These are phyloP conservation scores for Melipona bicolor DNA, from an alignment of 2,888 invertebrate species.

Conservation along the genomic window DNA sequence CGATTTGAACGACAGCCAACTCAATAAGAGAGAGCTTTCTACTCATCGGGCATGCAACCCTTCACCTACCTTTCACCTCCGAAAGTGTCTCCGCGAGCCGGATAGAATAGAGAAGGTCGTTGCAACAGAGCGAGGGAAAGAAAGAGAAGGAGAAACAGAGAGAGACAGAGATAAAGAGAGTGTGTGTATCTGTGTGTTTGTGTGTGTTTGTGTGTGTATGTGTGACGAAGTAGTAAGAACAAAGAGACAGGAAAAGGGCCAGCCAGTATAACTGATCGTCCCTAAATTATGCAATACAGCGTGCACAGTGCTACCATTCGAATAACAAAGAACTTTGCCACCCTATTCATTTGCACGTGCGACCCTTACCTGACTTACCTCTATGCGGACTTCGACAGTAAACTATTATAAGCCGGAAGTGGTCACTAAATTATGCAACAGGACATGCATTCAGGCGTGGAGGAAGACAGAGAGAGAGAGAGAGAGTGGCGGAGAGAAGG, in stretches of 20 bases:
- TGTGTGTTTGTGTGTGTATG: no score
- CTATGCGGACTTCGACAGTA: conserved; percentile 62
- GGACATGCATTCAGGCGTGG: conserved; percentile 65
- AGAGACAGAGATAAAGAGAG: not conserved
- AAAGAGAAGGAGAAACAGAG: not conserved
- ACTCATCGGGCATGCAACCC: conserved; percentile 61
- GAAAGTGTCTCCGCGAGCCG: conserved; percentile 34
- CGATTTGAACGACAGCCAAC: conserved; percentile 56
- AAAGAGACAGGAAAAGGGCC: not conserved
- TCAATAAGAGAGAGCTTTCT: conserved; percentile 50
- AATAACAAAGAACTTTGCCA: conserved; percentile 57
- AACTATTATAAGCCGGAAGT: conserved; percentile 73
- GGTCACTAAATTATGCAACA: conserved; percentile 75
- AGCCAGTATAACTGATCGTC: conserved; percentile 47
- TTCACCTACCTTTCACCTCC: conserved; percentile 63
- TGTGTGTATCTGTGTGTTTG: no score
- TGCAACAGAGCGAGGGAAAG: not conserved
- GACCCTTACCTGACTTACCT: conserved; percentile 70
- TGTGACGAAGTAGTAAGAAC: not conserved
- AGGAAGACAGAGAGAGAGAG: conserved; percentile 31
- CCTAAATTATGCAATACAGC: conserved; percentile 62
- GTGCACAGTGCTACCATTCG: conserved; percentile 42
- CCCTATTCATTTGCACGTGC: conserved; percentile 63
- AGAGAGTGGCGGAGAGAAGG: not conserved
- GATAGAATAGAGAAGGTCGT: conserved; percentile 23